Evolutionary conservation across 2,797 vertebrate species (phyloP).

Genomic region (Falco peregrinus): DNA sequence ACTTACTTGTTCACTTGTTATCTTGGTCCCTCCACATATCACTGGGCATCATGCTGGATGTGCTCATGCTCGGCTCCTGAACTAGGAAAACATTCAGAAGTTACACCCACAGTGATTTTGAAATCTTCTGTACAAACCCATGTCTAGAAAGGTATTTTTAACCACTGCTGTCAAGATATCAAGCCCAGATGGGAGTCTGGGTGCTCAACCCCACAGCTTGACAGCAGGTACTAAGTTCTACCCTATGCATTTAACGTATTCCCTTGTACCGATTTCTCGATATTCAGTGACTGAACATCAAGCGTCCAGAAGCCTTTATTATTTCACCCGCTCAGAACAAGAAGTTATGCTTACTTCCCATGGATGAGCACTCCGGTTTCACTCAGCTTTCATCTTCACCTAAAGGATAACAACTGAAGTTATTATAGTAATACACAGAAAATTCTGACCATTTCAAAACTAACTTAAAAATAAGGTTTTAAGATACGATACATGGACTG

Average conservation of each 20-base stretch:
- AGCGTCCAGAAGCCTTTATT: neutral
- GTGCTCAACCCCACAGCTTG: neutral
- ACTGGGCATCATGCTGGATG: conserved; percentile 10
- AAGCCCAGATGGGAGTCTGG: neutral
- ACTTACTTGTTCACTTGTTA: conserved; percentile 20
- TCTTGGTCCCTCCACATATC: neutral
- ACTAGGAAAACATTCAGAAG: neutral
- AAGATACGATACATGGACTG: conserved; percentile 71
- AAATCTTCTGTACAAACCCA: neutral
- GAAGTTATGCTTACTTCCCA: conserved; percentile 67
- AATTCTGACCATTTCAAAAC: conserved; percentile 61
- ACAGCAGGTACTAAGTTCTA: neutral
- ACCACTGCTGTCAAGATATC: neutral
- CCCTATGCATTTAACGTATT: neutral
- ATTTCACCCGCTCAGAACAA: neutral
- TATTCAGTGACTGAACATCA: neutral
- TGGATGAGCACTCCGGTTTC: conserved; percentile 56
- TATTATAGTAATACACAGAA: conserved; percentile 55
- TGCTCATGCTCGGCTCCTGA: conserved; percentile 43
- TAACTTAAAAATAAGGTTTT: conserved; percentile 73
- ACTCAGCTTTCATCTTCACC: conserved; percentile 81
- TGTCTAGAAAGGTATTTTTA: neutral
- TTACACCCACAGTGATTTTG: neutral
- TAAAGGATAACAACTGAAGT: conserved; percentile 79
- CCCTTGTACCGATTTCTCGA: accelerated